A percentile compares a stretch with the other conserved stretches of the same genome.
These are phyloP conservation scores for Ips typographus DNA, from an alignment of 1,140 invertebrate species.

Conservation along the genomic window DNA sequence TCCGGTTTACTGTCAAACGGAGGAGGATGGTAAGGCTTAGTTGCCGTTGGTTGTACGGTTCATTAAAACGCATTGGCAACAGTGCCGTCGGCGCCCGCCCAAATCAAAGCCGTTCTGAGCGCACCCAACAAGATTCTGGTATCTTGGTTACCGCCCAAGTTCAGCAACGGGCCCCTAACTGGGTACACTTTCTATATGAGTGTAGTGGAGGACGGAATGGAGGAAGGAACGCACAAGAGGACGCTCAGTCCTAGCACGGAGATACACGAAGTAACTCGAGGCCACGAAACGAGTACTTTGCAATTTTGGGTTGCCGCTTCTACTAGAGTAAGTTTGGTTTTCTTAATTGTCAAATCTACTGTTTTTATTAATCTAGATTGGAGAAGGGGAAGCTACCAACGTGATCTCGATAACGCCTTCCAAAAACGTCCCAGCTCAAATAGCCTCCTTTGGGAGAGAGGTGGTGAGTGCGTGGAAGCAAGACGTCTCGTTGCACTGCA, in stretches of 20 bases:
- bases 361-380: constrained; percentile 56
- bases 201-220: constrained; percentile 70
- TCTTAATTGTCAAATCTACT: constrained; percentile 6
- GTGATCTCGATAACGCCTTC: constrained; percentile 75
- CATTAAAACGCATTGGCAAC: neutral
- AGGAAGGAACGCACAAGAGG: constrained; percentile 71
- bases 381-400: constrained; percentile 76
- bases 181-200: constrained; percentile 83
- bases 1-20: constrained; percentile 84
- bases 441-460: constrained; percentile 77
- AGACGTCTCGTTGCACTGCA: constrained; percentile 75
- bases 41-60: neutral
- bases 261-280: constrained; percentile 70
- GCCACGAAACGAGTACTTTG: constrained; percentile 70
- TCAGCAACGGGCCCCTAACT: constrained; percentile 74
- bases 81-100: constrained; percentile 83
- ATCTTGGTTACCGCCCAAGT: constrained; percentile 79
- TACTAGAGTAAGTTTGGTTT: constrained; percentile 55
- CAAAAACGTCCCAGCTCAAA: constrained; percentile 76
- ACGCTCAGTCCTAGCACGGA: constrained; percentile 64
- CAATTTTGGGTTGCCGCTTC: constrained; percentile 82
- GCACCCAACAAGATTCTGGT: constrained; percentile 82
- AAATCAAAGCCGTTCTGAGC: constrained; percentile 85
- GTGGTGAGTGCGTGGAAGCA: constrained; percentile 83
- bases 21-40: constrained; percentile 77